Evolutionary conservation across 2,888 invertebrate species (phyloP), one percentile per base, ranked within the genome.

Genomic region (Allygus modestus): DNA sequence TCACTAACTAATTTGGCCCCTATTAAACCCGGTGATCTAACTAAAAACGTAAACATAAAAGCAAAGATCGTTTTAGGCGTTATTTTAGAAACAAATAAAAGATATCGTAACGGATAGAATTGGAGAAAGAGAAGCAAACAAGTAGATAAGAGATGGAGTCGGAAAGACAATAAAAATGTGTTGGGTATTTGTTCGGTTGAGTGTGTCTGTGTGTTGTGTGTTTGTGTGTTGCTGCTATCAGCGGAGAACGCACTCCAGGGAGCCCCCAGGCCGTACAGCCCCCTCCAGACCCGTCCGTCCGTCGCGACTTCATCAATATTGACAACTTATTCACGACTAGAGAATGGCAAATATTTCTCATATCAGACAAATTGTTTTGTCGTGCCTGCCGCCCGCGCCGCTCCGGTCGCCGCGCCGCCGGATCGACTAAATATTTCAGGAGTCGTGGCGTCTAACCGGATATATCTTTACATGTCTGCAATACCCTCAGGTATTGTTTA

Each of bases 221-320:
- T 28, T 5, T 61, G 61, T 61, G 71, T 37, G 12, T 1, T n/a
- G 73, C 17, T n/a, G 73, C 73, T 73, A 73, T 73, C 73, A 73
- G 73, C 17, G 0, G 20, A 73, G 73, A 73, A 33, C 2, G 43
- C 23, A 43, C 73, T 73, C 73, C 15, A n/a, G 73, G 73, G 73
- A 73, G 73, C 12, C 26, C 1, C 7, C 31, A 20, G 20, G n/a
- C 73, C 73, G 9, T 33, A 71, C 71, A 71, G 37, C 71, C 71
- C 71, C 12, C 26, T 1, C 7, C 31, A 20, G 20, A 1, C 73
- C 73, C 12, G 23, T 4, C 83, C 43, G 37, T 43, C 83, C 79
- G 81, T 83, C 46, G 73, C 85, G 83, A 84, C 83, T 85, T 85
- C 85, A 85, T 85, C 85, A 85, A 85, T 85, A 85, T 85, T 84